These are phyloP conservation scores for Neoniphon sammara DNA, from an alignment of 2,797 vertebrate genomes.

Conservation along the genomic window DNA sequence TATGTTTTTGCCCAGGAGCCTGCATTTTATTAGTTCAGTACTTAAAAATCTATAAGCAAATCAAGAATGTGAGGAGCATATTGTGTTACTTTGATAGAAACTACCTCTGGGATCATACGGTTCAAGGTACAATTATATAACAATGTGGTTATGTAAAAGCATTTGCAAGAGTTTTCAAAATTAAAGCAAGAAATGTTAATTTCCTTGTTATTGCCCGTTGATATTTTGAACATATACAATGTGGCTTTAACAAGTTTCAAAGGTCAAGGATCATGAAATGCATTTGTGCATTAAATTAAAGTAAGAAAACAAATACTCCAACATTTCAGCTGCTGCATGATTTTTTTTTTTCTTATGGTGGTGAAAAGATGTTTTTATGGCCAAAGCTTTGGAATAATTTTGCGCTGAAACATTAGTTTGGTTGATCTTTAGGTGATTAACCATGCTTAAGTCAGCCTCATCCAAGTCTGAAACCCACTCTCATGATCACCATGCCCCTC, in stretches of 20 bases:
- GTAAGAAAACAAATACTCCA: background rate
- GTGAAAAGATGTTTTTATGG: background rate
- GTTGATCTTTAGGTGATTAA: background rate
- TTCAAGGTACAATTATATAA: background rate
- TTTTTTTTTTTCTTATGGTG: background rate
- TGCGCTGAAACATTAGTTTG: background rate
- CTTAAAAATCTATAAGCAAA: background rate
- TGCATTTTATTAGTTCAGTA: constrained; percentile 1
- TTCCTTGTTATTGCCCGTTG: too few species aligned
- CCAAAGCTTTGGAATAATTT: constrained; percentile 6
- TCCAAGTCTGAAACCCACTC: constrained; percentile 28
- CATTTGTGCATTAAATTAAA: background rate
- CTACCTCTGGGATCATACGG: background rate
- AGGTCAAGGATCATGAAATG: too few species aligned
- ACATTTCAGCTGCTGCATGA: background rate
- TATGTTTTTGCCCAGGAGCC: background rate
- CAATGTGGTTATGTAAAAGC: background rate
- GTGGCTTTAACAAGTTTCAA: too few species aligned
- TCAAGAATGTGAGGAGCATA: background rate
- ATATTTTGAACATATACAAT: too few species aligned
- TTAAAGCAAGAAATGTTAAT: too few species aligned
- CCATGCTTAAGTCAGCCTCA: background rate
- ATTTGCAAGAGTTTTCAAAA: too few species aligned
- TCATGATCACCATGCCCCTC: constrained; percentile 41
- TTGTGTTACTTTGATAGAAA: background rate